Conservation (phyloP, 2,797 vertebrate species). For the Craterocephalus amniculus region DNA sequence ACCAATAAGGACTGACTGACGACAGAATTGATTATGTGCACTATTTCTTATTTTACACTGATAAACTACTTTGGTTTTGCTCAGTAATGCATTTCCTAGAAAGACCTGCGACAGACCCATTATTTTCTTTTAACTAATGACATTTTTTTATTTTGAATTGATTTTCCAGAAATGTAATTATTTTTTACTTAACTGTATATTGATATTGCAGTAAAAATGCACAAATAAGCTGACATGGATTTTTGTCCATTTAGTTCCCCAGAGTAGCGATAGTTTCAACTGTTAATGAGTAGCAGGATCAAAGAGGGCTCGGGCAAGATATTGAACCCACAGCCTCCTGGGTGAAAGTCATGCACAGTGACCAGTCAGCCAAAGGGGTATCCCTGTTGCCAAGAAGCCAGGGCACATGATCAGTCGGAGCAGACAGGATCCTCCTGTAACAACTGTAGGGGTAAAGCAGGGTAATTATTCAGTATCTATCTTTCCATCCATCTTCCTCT, state of each 20-base stretch:
- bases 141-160: constrained; percentile 2
- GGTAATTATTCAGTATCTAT: too few species aligned
- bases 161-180: constrained; percentile 8
- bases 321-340: too few species aligned
- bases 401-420: too few species aligned
- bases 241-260: not conserved
- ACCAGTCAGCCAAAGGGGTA: too few species aligned
- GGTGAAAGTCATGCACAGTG: too few species aligned
- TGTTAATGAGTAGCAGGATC: not conserved
- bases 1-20: constrained; percentile 3
- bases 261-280: not conserved
- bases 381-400: too few species aligned
- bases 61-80: constrained; percentile 4
- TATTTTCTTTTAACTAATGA: constrained; percentile 7
- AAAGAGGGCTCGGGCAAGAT: too few species aligned
- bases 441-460: too few species aligned
- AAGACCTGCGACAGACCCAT: not conserved
- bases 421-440: too few species aligned
- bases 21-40: not conserved
- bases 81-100: constrained; percentile 4
- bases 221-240: not conserved
- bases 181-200: not conserved
- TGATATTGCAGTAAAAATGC: not conserved
- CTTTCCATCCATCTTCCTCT: too few species aligned
- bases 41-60: not conserved